phyloP scores from a whole-genome alignment of 2,113 vertebrate species.

The Sisor rabdophorus region DNA sequence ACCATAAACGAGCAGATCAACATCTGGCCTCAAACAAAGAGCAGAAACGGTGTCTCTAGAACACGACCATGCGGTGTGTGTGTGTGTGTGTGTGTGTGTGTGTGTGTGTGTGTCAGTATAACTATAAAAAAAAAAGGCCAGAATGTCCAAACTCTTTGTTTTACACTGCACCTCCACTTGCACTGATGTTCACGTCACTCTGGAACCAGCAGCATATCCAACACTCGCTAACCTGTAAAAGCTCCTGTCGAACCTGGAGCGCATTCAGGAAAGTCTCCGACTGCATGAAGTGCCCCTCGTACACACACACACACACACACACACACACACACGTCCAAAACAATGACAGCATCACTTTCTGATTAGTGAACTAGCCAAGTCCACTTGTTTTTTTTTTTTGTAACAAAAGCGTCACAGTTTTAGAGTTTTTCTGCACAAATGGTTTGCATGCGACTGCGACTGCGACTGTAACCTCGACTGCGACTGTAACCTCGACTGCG shows the following conservation, averaged over 20 bases:
- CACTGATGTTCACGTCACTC: not conserved
- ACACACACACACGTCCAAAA: not conserved
- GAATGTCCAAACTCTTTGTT: not conserved
- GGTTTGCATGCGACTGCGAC: not conserved
- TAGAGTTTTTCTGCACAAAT: not conserved
- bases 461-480: not conserved
- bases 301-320: not conserved
- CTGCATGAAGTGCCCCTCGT: not conserved
- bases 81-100: conserved; percentile 29
- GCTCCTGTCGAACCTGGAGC: not conserved
- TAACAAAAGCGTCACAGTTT: not conserved
- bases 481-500: not conserved
- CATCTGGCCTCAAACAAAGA: conserved; percentile 50
- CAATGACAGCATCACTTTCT: not conserved
- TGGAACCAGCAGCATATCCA: not conserved
- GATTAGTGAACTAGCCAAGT: no score
- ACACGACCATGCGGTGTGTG: conserved; percentile 52
- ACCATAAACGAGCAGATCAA: conserved; percentile 57
- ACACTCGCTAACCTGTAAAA: not conserved
- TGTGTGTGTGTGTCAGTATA: not conserved
- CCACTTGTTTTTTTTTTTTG: not conserved
- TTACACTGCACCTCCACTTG: not conserved
- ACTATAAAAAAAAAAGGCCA: not conserved
- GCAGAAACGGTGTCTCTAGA: conserved; percentile 38
- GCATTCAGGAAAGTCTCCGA: not conserved